Conservation (phyloP, 1,140 invertebrate species). For the Bombus difficillimus region DNA sequence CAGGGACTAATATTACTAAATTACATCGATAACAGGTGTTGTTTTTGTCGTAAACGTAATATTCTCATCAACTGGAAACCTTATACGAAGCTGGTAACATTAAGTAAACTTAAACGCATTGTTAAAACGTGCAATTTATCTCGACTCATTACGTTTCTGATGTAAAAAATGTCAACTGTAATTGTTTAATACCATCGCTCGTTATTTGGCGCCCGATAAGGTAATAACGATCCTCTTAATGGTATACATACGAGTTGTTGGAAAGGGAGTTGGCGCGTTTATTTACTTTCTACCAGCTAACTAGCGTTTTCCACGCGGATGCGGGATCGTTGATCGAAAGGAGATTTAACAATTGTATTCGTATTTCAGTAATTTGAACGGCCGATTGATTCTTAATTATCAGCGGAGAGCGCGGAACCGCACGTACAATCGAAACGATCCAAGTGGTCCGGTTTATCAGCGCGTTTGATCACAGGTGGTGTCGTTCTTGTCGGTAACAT, state of each 20-base stretch:
- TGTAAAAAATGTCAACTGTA: not conserved
- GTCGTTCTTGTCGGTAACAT: constrained; percentile 28
- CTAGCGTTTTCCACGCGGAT: not conserved
- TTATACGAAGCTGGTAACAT: not conserved
- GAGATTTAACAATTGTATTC: not conserved
- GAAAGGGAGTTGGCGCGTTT: not conserved
- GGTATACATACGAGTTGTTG: not conserved
- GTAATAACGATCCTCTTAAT: not conserved
- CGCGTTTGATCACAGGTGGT: constrained; percentile 26
- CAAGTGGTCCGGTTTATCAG: not conserved
- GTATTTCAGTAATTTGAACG: not conserved
- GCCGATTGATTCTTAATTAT: not conserved
- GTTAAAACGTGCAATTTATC: not conserved
- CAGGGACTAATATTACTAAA: not conserved
- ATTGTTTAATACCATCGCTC: not conserved
- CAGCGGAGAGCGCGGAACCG: too few relatives aligned
- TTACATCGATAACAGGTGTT: not conserved
- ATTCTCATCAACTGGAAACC: not conserved
- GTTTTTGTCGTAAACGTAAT: not conserved
- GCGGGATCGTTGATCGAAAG: not conserved
- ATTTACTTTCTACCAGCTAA: not conserved
- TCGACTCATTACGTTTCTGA: not conserved
- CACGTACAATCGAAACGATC: not conserved
- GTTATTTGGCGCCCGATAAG: not conserved
- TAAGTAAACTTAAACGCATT: not conserved